These are phyloP conservation scores for Hepsetus odoe DNA, from an alignment of 2,113 vertebrate genomes.

Conservation along the genomic window DNA sequence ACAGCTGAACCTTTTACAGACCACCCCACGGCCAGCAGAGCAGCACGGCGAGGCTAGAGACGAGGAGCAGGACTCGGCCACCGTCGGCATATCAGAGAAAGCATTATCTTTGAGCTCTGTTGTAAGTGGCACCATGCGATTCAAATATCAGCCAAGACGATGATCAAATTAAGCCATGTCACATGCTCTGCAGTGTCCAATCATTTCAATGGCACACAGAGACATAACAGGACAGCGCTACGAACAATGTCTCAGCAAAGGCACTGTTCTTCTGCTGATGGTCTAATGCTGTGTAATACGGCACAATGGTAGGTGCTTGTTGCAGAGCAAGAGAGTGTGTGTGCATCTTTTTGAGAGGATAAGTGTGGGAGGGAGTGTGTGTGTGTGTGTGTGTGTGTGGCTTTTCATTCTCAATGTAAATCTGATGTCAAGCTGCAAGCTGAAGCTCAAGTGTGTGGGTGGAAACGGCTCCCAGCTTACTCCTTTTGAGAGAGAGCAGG, in stretches of 20 bases:
- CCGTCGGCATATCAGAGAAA: neutral
- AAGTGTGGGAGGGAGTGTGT: conserved; percentile 52
- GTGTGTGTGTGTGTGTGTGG: conserved; percentile 49
- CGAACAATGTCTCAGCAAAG: conserved; percentile 5
- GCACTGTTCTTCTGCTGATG: conserved; percentile 13
- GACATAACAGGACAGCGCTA: neutral
- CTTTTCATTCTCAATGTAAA: conserved; percentile 76
- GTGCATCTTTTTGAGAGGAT: conserved; percentile 27
- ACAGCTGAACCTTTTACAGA: neutral
- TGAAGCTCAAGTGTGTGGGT: conserved; percentile 76
- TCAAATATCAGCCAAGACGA: neutral
- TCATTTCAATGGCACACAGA: neutral
- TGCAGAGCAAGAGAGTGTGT: conserved; percentile 38
- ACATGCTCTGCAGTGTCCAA: neutral
- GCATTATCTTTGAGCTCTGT: neutral
- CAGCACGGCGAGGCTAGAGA: neutral
- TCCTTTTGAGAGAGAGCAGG: conserved; percentile 59
- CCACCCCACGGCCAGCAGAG: neutral
- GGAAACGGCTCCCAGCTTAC: conserved; percentile 76
- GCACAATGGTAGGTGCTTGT: neutral
- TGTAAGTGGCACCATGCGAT: neutral
- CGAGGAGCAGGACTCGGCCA: neutral
- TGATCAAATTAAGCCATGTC: conserved; percentile 6
- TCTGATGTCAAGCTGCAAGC: conserved; percentile 75
- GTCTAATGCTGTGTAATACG: neutral